Evolutionary conservation across 2,888 invertebrate species (phyloP), one percentile per base, ranked within the genome.

Genomic region (Ormyrus labotus): DNA sequence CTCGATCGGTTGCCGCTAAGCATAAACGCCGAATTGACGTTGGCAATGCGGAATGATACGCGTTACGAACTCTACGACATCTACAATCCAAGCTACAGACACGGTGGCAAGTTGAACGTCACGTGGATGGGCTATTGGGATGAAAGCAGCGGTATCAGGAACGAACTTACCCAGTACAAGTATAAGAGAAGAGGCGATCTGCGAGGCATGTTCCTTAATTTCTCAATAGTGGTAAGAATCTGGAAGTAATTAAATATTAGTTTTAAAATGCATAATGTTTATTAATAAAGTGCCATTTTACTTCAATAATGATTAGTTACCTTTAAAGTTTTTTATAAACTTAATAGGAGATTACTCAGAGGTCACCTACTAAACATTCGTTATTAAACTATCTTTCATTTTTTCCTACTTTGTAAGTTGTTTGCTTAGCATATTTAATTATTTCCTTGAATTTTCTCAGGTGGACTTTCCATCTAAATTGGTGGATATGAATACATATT

Each of bases 401-500:
- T 34, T 34, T 34, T 4, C 34, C 34, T 34, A 34, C 34, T 2
- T 34, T 3, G 34, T 34, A 34, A 34, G 34, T 34, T 2, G 34
- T 4, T 34, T 34, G 34, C 0, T 34, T 34, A 4, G 34, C 34
- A 34, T 4, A 3, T 34, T 34, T 34, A 34, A 34, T 34, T 3
- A 34, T 34, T 34, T 34, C 34, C 34, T 34, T 34, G 34, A 50
- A 6, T 9, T 34, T 55, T 78, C 80, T 5, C 72, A 89, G 88
- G 51, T 87, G 9, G 82, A 84, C 74, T 83, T 87, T 82, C 78
- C 83, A n/a, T 83, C 87, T 9, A 70, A 83, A 55, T 80, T 83
- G 6, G 60, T 79, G 5, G 87, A 87, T 73, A 83, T 87, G 11
- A 58, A 75, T 60, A 87, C 85, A 72, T 94, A 93, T 85, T 88